These are phyloP conservation scores for Limnephilus auricula DNA, from an alignment of 2,888 invertebrate species.

Conservation along the genomic window DNA sequence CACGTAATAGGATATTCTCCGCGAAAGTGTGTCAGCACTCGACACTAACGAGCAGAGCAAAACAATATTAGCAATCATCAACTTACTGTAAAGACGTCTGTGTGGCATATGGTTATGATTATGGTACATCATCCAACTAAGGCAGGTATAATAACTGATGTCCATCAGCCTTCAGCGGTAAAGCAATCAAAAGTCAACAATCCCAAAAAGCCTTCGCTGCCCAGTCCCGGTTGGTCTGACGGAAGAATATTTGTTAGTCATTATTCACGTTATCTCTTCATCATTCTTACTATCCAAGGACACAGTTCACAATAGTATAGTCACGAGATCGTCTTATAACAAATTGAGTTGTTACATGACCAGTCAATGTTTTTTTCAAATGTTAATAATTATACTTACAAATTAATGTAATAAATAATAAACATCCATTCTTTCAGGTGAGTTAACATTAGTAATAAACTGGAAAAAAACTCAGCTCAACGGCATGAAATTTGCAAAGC, in stretches of 20 bases:
- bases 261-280: not conserved
- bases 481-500: no score
- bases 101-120: not conserved
- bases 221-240: not conserved
- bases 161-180: not conserved
- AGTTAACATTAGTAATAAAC: not conserved
- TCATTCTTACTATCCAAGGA: not conserved
- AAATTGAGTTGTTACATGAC: not conserved
- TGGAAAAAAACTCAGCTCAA: no score
- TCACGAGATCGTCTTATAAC: not conserved
- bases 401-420: not conserved
- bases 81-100: not conserved
- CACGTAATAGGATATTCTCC: conserved; percentile 14
- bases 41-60: not conserved
- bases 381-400: not conserved
- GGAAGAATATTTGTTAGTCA: not conserved
- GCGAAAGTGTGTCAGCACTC: conserved; percentile 8
- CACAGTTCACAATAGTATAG: not conserved
- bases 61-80: not conserved
- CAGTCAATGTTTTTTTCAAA: not conserved
- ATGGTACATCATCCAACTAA: not conserved
- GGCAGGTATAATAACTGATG: not conserved
- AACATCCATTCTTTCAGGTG: not conserved
- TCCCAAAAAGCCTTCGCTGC: not conserved
- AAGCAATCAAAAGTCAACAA: not conserved